Evolutionary conservation across 2,888 invertebrate genomes (phyloP), one percentile per base, ranked within the genome.

Genomic region (Augiades crinisus): DNA sequence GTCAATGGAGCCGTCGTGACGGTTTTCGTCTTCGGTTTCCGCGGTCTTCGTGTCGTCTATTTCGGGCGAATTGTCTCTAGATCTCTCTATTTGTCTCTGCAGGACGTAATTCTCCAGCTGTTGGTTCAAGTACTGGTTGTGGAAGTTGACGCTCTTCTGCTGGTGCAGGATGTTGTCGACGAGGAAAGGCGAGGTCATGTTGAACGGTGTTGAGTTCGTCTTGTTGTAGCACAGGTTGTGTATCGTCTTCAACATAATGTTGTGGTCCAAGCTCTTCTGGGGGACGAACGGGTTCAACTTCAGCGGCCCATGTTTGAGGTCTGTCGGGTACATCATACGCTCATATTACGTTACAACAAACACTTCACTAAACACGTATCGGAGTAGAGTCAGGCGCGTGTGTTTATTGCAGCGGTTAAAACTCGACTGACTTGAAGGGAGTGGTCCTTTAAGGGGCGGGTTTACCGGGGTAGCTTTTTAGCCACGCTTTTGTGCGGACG

Each of bases 91-190:
- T 45, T 78, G 79, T 1, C 83, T 62, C 1, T 81, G 75, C 13
- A 82, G 50, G 1, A 88, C 78, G 67, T 87, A 86, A 36, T 75
- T 83, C 43, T 87, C 89, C 3, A 90, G 59, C 17, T 90, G 90
- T 62, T 91, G 91, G 58, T 91, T 92, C 10, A 92, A 66, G 56
- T 91, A 92, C 59, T 92, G 83, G 14, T 78, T 91, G 76, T 78
- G 91, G 60, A 77, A 85, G 58, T 78, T 87, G n/a, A 65, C 77
- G 0, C 74, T 83, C 59, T 90, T 90, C 61, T 92, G 91, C 61
- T 91, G 92, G 56, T 92, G 92, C 47, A 92, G 70, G 13, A 92
- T 90, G 60, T 92, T 92, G 70, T 92, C 92, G 57, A 92, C 92
- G 46, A 92, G 65, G 64, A 92, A 92, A 0, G 92, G 91, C 0